A percentile compares a stretch with the other conserved stretches of the same genome.
These are phyloP conservation scores for Urocyon cinereoargenteus DNA, from an alignment of 2,797 vertebrate genomes.

Conservation along the genomic window DNA sequence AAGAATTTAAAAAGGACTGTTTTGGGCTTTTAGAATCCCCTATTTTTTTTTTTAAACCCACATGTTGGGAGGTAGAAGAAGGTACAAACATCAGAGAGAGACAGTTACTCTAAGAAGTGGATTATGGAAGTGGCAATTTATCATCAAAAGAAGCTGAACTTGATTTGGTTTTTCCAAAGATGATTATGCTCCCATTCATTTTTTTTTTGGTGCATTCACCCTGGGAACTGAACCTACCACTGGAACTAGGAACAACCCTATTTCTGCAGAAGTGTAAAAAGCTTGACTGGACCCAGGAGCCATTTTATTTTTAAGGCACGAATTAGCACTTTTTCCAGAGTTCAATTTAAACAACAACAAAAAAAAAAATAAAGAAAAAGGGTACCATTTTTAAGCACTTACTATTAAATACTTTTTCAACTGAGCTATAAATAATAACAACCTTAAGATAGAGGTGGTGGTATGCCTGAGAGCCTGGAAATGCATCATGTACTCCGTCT, in stretches of 20 bases:
- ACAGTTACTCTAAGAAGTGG: not conserved
- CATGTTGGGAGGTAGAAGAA: not conserved
- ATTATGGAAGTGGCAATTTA: not conserved
- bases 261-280: conserved; percentile 19
- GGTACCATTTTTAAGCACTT: not conserved
- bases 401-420: conserved; percentile 4
- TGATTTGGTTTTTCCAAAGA: not conserved
- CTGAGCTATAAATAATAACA: not conserved
- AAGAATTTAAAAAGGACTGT: not conserved
- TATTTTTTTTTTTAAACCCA: not conserved
- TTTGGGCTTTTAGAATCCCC: not conserved
- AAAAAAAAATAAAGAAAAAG: not conserved
- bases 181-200: not conserved
- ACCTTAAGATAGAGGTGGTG: not conserved
- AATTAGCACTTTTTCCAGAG: conserved; percentile 3
- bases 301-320: conserved; percentile 35
- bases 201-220: not conserved
- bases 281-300: not conserved
- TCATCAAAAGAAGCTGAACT: not conserved
- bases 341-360: not conserved
- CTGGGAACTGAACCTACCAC: not conserved
- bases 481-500: not conserved
- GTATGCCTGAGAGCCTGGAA: not conserved
- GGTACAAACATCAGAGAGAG: not conserved
- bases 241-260: not conserved